These are phyloP conservation scores for Alauda arvensis DNA, from an alignment of 2,797 vertebrate genomes.

Conservation along the genomic window DNA sequence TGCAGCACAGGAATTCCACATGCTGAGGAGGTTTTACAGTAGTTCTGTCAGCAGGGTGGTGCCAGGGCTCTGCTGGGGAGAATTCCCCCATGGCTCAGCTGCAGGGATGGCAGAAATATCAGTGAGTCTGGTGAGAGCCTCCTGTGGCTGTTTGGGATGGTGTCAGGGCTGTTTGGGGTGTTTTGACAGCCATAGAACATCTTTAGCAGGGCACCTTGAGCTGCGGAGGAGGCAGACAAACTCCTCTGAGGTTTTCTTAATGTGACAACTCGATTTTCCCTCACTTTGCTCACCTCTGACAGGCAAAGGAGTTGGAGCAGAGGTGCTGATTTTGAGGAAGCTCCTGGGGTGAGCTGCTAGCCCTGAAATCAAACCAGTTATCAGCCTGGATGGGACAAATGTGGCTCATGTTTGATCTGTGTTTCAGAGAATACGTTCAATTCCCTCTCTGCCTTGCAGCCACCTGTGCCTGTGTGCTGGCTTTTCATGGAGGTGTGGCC, in stretches of 20 bases:
- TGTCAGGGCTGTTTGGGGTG: background rate
- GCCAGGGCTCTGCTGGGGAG: background rate
- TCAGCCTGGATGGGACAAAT: background rate
- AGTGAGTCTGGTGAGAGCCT: accelerated
- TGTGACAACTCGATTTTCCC: background rate
- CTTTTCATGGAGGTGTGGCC: background rate
- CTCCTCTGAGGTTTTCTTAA: background rate
- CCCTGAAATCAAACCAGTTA: background rate
- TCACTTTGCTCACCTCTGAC: accelerated
- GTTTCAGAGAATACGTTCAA: background rate
- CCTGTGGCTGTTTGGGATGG: background rate
- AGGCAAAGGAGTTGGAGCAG: background rate
- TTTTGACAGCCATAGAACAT: background rate
- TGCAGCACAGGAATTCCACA: accelerated
- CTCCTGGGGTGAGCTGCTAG: background rate
- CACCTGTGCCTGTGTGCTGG: background rate
- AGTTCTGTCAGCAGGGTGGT: background rate
- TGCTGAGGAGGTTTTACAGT: accelerated
- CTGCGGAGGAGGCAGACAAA: background rate
- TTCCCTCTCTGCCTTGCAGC: background rate
- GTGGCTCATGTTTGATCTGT: background rate
- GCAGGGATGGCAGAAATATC: accelerated
- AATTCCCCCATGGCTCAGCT: background rate
- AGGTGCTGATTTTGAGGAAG: too few relatives aligned
- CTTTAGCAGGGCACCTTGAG: background rate